These are phyloP conservation scores for Orchesella cincta DNA, from an alignment of 1,140 invertebrate genomes.

Conservation along the genomic window DNA sequence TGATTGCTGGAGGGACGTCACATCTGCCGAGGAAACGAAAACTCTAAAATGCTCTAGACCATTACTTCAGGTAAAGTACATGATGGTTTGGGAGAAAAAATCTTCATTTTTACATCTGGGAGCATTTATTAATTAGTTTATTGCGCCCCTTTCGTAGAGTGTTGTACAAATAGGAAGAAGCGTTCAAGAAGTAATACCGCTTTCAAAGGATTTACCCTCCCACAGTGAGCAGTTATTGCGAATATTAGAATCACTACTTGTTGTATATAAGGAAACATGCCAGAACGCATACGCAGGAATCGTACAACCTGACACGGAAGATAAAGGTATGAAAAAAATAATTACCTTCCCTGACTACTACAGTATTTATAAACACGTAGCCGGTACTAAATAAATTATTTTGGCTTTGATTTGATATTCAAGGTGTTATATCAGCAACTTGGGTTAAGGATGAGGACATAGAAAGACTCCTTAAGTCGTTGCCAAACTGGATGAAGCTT, in stretches of 20 bases:
- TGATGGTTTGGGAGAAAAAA: no score
- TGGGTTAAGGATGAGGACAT: slow-evolving; percentile 96
- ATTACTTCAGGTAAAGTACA: slow-evolving; percentile 65
- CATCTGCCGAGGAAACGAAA: slow-evolving; percentile 67
- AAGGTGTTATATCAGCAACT: slow-evolving; percentile 75
- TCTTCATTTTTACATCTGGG: no score
- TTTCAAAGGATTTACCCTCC: slow-evolving; percentile 72
- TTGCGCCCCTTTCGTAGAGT: slow-evolving; percentile 58
- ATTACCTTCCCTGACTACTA: neutral
- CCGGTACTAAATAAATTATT: neutral
- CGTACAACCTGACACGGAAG: slow-evolving; percentile 73
- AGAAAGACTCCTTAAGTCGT: slow-evolving; percentile 69
- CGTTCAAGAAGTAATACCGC: slow-evolving; percentile 67
- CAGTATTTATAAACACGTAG: neutral
- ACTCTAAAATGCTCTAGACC: slow-evolving; percentile 66
- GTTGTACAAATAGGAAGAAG: slow-evolving; percentile 72
- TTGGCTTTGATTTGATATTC: neutral
- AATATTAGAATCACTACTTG: slow-evolving; percentile 69
- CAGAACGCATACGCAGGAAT: slow-evolving; percentile 73
- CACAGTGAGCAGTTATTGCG: slow-evolving; percentile 71
- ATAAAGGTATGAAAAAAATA: slow-evolving; percentile 59
- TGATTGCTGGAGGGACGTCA: slow-evolving; percentile 72
- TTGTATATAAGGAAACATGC: slow-evolving; percentile 75
- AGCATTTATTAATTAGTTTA: no score
- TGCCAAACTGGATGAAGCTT: slow-evolving; percentile 79